Percentiles rank a stretch among this genome's conserved stretches.
These are phyloP conservation scores for Apamea sordens DNA, from an alignment of 2,888 invertebrate species.

Conservation along the genomic window DNA sequence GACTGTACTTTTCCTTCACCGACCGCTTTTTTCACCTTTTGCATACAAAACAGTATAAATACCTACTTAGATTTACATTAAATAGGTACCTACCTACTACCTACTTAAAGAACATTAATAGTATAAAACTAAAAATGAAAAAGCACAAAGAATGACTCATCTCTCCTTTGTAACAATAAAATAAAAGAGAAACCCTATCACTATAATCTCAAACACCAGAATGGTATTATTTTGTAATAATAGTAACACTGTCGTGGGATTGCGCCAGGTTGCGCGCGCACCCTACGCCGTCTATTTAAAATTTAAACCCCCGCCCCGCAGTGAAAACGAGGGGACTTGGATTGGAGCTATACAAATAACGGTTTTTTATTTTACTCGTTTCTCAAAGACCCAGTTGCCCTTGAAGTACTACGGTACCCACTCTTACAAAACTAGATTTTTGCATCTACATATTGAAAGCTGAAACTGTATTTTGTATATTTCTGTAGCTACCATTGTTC, in stretches of 20 bases:
- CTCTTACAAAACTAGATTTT: conserved; percentile 29
- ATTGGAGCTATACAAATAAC: conserved; percentile 50
- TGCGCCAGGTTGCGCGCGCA: conserved; percentile 51
- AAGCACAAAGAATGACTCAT: not conserved
- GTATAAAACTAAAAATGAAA: not conserved
- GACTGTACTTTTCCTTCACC: not conserved
- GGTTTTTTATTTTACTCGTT: conserved; percentile 38
- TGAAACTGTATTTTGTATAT: not conserved
- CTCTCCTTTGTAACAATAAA: conserved; percentile 11
- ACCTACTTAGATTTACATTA: not conserved
- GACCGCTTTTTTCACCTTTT: not conserved
- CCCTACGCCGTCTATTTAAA: conserved; percentile 32
- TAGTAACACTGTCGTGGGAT: conserved; percentile 49
- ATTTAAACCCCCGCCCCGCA: conserved; percentile 31
- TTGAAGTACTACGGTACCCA: conserved; percentile 3
- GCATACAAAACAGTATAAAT: not conserved
- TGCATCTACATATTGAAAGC: not conserved
- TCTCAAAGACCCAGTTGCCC: not conserved
- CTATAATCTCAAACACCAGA: conserved; percentile 13
- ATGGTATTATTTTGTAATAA: conserved; percentile 30
- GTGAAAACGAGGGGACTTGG: conserved; percentile 36
- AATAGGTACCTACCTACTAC: not conserved
- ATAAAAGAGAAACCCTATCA: conserved; percentile 39
- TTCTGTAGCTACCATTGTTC: not conserved
- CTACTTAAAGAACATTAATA: not conserved